phyloP scores from a whole-genome alignment of 35 echinoderm and acorn worm species.

The Ophioderma brevispina region DNA sequence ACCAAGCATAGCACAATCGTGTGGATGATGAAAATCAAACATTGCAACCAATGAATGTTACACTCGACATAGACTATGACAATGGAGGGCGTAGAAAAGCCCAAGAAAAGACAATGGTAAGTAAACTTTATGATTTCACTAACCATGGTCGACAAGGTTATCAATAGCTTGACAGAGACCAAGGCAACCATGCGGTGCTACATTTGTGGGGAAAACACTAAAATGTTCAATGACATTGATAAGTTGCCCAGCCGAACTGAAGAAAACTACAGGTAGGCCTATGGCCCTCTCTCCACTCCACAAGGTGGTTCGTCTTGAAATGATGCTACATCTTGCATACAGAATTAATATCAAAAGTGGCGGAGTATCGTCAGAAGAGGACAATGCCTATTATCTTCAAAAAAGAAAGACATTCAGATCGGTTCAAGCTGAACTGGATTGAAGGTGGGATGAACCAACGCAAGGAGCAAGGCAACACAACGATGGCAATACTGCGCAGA shows the following conservation, averaged over 20 bases:
- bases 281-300: conserved; percentile 27
- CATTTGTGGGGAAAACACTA: conserved; percentile 37
- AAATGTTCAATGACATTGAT: conserved; percentile 41
- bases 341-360: conserved; percentile 32
- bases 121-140: conserved; percentile 43
- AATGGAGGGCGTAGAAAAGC: no score
- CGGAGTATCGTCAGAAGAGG: neutral
- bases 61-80: no score
- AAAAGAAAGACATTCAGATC: conserved; percentile 53
- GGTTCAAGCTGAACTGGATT: conserved; percentile 50
- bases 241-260: conserved; percentile 10
- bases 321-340: conserved; percentile 55
- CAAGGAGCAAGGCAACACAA: conserved; percentile 48
- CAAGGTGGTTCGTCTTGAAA: conserved; percentile 52
- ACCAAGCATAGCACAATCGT: neutral
- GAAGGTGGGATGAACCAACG: conserved; percentile 64
- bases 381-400: conserved; percentile 29
- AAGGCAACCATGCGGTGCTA: conserved; percentile 65
- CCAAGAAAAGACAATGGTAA: conserved; percentile 20
- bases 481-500: conserved; percentile 66
- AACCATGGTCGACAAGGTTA: conserved; percentile 63
- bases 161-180: conserved; percentile 52
- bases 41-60: conserved; percentile 38
- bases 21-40: conserved; percentile 15
- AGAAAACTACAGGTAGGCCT: conserved; percentile 34